Percentiles rank a stretch among this genome's conserved stretches.
Conservation (phyloP, 2,888 invertebrate species). For the Agrotis ipsilon region DNA sequence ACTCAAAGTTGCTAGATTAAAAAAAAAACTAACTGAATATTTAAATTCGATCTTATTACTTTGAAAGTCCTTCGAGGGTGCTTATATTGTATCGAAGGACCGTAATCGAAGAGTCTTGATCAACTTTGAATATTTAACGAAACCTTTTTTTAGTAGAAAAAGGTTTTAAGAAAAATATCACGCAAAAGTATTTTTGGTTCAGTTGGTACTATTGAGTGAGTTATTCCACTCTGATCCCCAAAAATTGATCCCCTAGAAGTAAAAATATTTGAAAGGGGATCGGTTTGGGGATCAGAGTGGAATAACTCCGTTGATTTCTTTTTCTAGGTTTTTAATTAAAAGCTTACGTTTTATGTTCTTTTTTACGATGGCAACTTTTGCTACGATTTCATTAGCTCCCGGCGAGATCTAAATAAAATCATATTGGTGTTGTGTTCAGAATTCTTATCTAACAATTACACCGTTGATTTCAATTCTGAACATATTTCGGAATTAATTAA, state of each 20-base stretch:
- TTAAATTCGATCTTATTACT: slow-evolving; percentile 38
- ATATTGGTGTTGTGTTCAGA: no score
- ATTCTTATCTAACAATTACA: no score
- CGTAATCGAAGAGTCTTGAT: slow-evolving; percentile 40
- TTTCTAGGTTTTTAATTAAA: neutral
- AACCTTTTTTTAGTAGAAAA: slow-evolving; percentile 10
- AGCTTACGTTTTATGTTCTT: neutral
- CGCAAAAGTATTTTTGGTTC: neutral
- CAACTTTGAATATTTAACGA: slow-evolving; percentile 23
- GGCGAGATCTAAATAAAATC: no score
- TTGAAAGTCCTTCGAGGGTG: slow-evolving; percentile 23
- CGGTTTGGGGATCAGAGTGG: no score
- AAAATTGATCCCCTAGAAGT: no score
- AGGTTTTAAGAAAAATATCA: neutral
- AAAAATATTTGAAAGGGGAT: no score
- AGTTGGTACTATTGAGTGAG: neutral
- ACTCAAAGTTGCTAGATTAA: slow-evolving; percentile 4
- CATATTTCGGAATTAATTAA: no score
- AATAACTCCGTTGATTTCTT: no score
- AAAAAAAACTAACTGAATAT: slow-evolving; percentile 47
- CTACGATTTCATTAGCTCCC: no score
- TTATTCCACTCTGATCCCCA: no score
- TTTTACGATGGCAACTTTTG: neutral
- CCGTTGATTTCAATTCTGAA: no score
- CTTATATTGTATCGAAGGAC: slow-evolving; percentile 36